Base-by-base conservation (phyloP, 2,797 vertebrate genomes). In the Hephaestus fuliginosus region DNA sequence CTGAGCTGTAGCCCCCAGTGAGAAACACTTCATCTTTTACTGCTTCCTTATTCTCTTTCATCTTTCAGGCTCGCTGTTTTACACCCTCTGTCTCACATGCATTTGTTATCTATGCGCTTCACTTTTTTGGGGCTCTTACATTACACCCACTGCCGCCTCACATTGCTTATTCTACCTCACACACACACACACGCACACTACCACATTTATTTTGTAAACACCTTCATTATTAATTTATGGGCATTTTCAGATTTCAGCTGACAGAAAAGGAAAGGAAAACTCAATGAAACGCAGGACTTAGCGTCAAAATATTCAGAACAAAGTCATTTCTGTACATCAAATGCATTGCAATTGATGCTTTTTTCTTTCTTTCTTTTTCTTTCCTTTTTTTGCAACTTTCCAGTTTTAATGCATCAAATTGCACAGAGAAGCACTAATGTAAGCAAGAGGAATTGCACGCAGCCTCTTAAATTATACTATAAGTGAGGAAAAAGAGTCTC, bases 1-100 rank as follows among this genome's bases (percentile, higher is more conserved):
- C 60, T 57, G 80, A 86, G 86, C 80, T 61, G 69, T 22, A 70
- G 85, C 80, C 81, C 70, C 87, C 41, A 76, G 78, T 68, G 83
- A 90, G 80, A 87, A 87, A 82, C 66, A 71, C 15, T 84, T 79
- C 64, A 85, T 88, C 72, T 84, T 80, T 70, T 46, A 13, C 76
- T 81, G 52, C 70, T 91, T 80, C 41, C 44, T 74, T 65, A 92
- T 92, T 92, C 90, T 88, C 82, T 94, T 93, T 93, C 80, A 93
- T 92, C 88, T 91, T 48, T 70, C 76, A 80, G 69, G 41, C 81
- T 81, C 28, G 11, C 78, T 86, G 57, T 80, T 87, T 80, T 62
- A 73, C 80, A 83, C 63, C 70, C 65, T 72, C 76, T 60, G 39
- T 87, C 85, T 85, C 66, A 83, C 69, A 82, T 75, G 36, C 33